A percentile compares a stretch with the other conserved stretches of the same genome.
These are phyloP conservation scores for Drosophila rubida DNA, from an alignment of 2,888 invertebrate species.

Conservation along the genomic window DNA sequence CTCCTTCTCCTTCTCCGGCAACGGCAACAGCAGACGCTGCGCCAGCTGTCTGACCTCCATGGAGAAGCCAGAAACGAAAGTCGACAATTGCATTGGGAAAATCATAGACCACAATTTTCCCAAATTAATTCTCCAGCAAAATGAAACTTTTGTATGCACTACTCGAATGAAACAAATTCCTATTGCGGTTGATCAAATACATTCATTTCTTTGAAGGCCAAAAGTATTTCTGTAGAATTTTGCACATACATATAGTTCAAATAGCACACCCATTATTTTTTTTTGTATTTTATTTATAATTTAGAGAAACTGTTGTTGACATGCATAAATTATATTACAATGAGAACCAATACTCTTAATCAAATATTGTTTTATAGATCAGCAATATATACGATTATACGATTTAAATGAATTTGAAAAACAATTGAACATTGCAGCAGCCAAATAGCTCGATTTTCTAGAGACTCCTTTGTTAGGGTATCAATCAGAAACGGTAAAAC, in stretches of 20 bases:
- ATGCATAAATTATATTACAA: too few species aligned
- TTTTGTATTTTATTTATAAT: too few species aligned
- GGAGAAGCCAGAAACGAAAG: constrained; percentile 48
- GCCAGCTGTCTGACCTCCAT: constrained; percentile 40
- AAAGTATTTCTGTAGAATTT: too few species aligned
- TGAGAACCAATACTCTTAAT: too few species aligned
- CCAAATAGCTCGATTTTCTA: neutral
- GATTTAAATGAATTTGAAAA: too few species aligned
- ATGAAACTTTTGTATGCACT: constrained; percentile 24
- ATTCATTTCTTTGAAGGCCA: too few species aligned
- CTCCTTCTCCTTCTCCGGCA: constrained; percentile 11
- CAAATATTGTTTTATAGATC: too few species aligned
- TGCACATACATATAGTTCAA: too few species aligned
- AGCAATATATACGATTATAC: too few species aligned
- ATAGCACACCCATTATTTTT: too few species aligned
- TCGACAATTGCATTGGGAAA: constrained; percentile 36
- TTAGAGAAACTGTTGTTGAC: too few species aligned
- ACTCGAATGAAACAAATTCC: neutral
- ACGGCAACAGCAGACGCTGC: neutral
- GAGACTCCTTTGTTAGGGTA: constrained; percentile 5
- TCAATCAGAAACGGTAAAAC: constrained; percentile 19
- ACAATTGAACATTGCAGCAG: neutral
- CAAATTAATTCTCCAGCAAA: neutral
- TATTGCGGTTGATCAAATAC: neutral
- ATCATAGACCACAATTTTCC: constrained; percentile 24